A percentile compares a stretch with the other conserved stretches of the same genome.
Conservation (phyloP, 1,140 invertebrate genomes). For the Nephila pilipes region DNA sequence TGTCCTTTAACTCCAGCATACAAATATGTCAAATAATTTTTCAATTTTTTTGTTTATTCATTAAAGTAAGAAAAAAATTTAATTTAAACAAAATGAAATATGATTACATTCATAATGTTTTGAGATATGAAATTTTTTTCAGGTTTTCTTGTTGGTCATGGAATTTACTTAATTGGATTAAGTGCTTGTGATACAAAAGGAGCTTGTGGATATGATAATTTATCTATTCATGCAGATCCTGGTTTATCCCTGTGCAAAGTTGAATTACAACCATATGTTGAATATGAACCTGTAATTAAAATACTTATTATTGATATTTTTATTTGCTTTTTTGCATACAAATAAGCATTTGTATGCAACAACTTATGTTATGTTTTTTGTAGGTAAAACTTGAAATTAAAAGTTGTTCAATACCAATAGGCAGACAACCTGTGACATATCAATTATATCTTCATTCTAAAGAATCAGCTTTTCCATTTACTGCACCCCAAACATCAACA, state of each 20-base stretch:
- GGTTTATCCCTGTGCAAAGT: constrained; percentile 76
- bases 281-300: constrained; percentile 77
- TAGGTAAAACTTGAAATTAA: constrained; percentile 70
- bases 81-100: too few relatives aligned
- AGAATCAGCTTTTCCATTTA: constrained; percentile 68
- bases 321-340: background rate
- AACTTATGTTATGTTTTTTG: constrained; percentile 2
- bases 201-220: constrained; percentile 75
- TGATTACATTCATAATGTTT: too few relatives aligned
- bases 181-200: constrained; percentile 75
- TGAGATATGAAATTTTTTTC: background rate
- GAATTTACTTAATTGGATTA: constrained; percentile 77
- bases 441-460: constrained; percentile 75
- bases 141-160: constrained; percentile 77
- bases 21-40: too few relatives aligned
- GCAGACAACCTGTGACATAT: constrained; percentile 77
- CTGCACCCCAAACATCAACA: constrained; percentile 76
- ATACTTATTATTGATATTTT: background rate
- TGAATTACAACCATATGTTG: constrained; percentile 72
- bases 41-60: too few relatives aligned
- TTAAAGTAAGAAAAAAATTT: too few relatives aligned
- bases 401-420: constrained; percentile 77
- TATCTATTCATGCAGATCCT: constrained; percentile 77
- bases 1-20: too few relatives aligned
- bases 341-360: background rate